Evolutionary conservation across 1,140 invertebrate genomes (phyloP), one percentile per base, ranked within the genome.

Genomic region (Eufriesea mexicana): DNA sequence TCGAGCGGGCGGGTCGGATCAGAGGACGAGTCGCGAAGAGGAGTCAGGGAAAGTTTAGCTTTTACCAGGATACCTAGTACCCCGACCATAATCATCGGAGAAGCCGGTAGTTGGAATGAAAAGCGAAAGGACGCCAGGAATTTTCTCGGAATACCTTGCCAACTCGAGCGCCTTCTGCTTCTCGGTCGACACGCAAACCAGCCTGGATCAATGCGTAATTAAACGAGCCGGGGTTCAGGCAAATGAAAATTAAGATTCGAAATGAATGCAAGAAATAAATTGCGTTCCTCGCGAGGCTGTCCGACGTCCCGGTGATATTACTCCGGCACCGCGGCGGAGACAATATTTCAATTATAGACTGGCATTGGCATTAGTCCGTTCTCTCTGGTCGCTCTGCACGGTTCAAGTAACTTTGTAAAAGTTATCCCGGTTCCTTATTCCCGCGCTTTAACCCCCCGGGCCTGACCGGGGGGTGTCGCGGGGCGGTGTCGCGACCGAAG

Each of bases 241-340:
- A 68, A 88, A 85, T 83, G 87, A 88, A 88, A 88, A 88, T 88
- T 85, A 88, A 88, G 75, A 88, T 83, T 88, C 84, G 71, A 83
- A 85, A 88, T 88, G 83, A 88, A 88, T 88, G 86, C 86, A 85
- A 88, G 86, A 88, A 88, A 88, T 88, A 88, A 88, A 88, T 88
- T 88, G 75, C 79, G 79, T 74, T 76, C 49, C 64, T 35, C 28
- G 72, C 25, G 35, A 73, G 74, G 49, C 28, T 61, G 51, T 0
- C 9, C 62, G 16, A 20, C 2, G 7, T 20, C 9, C 18, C 59
- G 64, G 54, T 57, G 67, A 82, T 85, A 88, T 85, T 88, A 83
- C 61, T n/a, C 49, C 61, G 62, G 73, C 61, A 87, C 73, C 64
- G 54, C 49, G 54, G 47, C 16, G 55, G 18, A 42, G 84, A 88